Base-by-base conservation (phyloP, 2,797 vertebrate genomes). In the Spinus pinus region DNA sequence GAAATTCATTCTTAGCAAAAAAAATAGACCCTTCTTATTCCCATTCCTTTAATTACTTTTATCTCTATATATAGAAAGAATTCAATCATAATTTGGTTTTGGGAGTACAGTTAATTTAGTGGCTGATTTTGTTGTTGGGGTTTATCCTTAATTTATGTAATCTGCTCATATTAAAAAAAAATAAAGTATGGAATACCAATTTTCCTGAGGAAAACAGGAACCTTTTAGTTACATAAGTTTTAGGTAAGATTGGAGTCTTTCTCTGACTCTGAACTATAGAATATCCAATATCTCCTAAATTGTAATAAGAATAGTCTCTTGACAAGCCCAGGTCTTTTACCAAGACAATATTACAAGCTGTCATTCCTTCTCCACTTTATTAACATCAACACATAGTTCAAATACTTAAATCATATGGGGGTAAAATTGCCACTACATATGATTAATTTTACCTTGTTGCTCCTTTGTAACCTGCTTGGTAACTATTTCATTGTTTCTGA, bases 61-160 rank as follows among this genome's bases (percentile, higher is more conserved):
- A 4, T 69, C 10, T 44, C 1, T 39, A 4, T 25, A 12, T 15
- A 22, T 0, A 1, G 31, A 71, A 74, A 56, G 2, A 71, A 75
- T 53, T 35, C 2, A 3, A 60, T 19, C 2, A 56, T n/a, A 44
- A 21, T 64, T 93, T 86, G 83, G 2, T 12, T 77, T 81, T 50
- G 35, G 19, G 27, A 3, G 7, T 37, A 53, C 12, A 72, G 6
- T 4, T 41, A 25, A 54, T 73, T 61, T 61, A 4, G n/a, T 46
- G 7, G 4, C 30, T 81, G 21, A 7, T 31, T 71, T 79, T 44
- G 1, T 25, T 49, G 5, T 19, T 57, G 2, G 1, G 1, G 2
- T 24, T 28, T 64, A 30, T 28, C 18, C 14, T 44, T 71, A 54
- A 8, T 44, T 12, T 6, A 49, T 14, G 2, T 39, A 24, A 35